Conservation (phyloP, 2,797 vertebrate genomes). For the Sphaeramia orbicularis region DNA sequence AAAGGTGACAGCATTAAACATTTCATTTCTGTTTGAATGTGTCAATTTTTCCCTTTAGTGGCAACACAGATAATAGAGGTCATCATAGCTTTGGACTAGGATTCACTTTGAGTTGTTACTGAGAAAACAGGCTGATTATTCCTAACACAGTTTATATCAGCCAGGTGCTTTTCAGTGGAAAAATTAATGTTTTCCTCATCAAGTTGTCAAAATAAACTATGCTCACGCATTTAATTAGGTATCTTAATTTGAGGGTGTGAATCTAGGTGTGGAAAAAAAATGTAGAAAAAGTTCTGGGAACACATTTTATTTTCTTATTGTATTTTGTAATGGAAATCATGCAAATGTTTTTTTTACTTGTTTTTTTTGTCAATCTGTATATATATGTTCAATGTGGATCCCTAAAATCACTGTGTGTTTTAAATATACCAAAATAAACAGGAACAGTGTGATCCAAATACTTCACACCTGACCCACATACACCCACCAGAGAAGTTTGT, state of each 20-base stretch:
- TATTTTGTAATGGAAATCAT: background rate
- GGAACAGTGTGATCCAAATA: slow-evolving; percentile 31
- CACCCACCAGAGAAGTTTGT: slow-evolving; percentile 21
- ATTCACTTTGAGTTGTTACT: background rate
- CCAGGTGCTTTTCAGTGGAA: background rate
- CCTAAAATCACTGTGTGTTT: background rate
- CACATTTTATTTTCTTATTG: background rate
- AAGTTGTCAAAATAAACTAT: background rate
- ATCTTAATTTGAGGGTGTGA: background rate
- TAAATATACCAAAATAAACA: slow-evolving; percentile 16
- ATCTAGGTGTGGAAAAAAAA: background rate
- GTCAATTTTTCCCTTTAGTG: background rate
- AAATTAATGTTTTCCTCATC: too few species aligned
- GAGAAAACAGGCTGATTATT: background rate
- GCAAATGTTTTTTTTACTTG: background rate
- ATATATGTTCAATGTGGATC: background rate
- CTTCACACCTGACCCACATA: slow-evolving; percentile 33
- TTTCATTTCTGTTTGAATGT: slow-evolving; percentile 13
- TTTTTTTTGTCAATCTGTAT: background rate
- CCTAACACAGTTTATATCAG: background rate
- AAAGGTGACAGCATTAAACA: slow-evolving; percentile 13
- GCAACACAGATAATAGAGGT: slow-evolving; percentile 1
- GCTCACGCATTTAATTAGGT: background rate
- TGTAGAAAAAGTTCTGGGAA: background rate
- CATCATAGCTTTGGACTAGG: background rate